These are phyloP conservation scores for Diplazon laetatorius DNA, from an alignment of 2,888 invertebrate genomes.

Conservation along the genomic window DNA sequence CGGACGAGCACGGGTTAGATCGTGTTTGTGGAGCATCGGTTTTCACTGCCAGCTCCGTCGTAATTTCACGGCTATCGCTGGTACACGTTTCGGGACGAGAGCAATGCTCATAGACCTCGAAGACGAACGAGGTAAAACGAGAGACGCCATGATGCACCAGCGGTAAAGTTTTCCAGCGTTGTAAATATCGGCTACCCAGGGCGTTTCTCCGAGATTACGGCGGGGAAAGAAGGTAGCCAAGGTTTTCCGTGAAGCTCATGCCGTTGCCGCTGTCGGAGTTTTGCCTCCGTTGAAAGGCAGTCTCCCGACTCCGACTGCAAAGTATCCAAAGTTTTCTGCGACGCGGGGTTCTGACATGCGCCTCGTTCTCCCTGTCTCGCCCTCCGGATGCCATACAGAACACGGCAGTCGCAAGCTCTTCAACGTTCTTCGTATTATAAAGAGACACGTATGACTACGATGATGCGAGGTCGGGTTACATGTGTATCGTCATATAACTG, in stretches of 20 bases:
- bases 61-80: conserved; percentile 22
- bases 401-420: conserved; percentile 16
- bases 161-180: conserved; percentile 48
- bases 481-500: conserved; percentile 13
- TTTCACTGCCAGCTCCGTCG: conserved; percentile 33
- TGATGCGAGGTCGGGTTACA: not conserved
- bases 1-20: not conserved
- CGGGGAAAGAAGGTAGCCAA: conserved; percentile 2
- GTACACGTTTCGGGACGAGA: conserved; percentile 10
- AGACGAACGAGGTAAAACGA: conserved; percentile 32
- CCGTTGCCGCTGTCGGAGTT: conserved; percentile 43
- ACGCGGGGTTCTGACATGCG: conserved; percentile 4
- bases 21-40: conserved; percentile 29
- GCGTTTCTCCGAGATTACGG: conserved; percentile 57
- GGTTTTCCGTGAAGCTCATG: conserved; percentile 47
- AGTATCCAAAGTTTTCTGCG: conserved; percentile 55
- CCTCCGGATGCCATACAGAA: conserved; percentile 1
- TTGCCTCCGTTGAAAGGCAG: conserved; percentile 51
- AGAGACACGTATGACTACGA: conserved; percentile 20
- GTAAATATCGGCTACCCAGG: conserved; percentile 58
- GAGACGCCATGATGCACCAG: conserved; percentile 24
- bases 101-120: conserved; percentile 6
- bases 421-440: conserved; percentile 24
- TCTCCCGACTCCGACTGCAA: conserved; percentile 41
- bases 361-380: conserved; percentile 7